Evolutionary conservation across 2,113 vertebrate genomes (phyloP).

Genomic region (Nicator chloris): DNA sequence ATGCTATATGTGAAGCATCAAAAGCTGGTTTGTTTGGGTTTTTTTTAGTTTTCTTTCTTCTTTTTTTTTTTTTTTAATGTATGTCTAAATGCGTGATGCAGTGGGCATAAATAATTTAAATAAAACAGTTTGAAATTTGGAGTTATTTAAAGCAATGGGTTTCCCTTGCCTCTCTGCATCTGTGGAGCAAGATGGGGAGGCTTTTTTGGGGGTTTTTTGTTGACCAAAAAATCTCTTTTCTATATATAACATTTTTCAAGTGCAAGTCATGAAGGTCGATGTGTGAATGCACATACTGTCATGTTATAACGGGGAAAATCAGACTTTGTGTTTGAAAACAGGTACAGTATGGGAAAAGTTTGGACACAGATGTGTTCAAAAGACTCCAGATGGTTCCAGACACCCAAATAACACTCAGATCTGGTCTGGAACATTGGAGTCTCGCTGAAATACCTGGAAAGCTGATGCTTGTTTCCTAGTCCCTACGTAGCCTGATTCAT

Average conservation of each 20-base stretch:
- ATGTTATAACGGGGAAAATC: not conserved
- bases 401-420: not conserved
- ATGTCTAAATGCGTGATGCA: not conserved
- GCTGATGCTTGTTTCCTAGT: not conserved
- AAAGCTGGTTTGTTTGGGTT: not conserved
- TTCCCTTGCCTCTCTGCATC: not conserved
- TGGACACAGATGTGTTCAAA: not conserved
- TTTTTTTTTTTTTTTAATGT: not conserved
- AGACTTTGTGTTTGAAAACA: not conserved
- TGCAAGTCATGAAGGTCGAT: not conserved
- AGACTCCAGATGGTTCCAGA: not conserved
- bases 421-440: not conserved
- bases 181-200: not conserved
- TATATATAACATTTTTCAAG: not conserved
- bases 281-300: not conserved
- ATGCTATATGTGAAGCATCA: not conserved
- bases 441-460: not conserved
- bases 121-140: not conserved
- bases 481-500: not conserved
- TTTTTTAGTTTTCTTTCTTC: not conserved
- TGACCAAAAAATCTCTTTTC: not conserved
- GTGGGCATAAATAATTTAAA: not conserved
- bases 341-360: not conserved
- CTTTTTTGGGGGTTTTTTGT: rapidly evolving
- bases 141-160: not conserved